Conservation (phyloP, 2,797 vertebrate species). For the Gymnothorax javanicus region DNA sequence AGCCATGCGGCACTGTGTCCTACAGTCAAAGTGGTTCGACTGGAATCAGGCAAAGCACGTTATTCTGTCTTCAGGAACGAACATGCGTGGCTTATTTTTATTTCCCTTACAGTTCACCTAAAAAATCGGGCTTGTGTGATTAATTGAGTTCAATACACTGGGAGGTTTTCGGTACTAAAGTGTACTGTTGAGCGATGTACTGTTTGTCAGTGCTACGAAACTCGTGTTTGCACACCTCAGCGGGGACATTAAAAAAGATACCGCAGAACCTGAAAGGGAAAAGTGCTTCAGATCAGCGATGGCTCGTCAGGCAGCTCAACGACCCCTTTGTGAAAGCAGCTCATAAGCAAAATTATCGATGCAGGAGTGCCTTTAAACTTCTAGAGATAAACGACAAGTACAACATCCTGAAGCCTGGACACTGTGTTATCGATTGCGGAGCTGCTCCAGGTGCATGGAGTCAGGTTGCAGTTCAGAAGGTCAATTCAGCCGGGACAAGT, state of each 20-base stretch:
- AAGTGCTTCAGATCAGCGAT: slow-evolving; percentile 74
- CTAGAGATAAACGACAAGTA: slow-evolving; percentile 84
- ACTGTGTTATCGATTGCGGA: slow-evolving; percentile 87
- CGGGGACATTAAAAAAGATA: slow-evolving; percentile 55
- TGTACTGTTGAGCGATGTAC: slow-evolving; percentile 6
- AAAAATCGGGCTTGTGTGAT: not conserved
- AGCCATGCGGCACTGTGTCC: slow-evolving; percentile 44
- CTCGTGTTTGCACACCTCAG: slow-evolving; percentile 66
- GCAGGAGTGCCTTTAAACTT: slow-evolving; percentile 93
- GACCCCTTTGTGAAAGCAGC: slow-evolving; percentile 90
- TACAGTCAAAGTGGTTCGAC: slow-evolving; percentile 54
- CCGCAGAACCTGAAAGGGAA: slow-evolving; percentile 61
- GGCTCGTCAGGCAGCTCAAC: slow-evolving; percentile 80
- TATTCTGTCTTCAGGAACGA: not conserved
- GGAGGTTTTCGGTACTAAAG: not conserved
- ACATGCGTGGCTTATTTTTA: not conserved
- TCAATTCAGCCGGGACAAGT: slow-evolving; percentile 85
- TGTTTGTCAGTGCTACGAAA: slow-evolving; percentile 28
- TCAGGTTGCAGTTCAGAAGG: slow-evolving; percentile 85
- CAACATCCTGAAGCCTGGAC: slow-evolving; percentile 77
- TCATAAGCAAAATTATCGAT: slow-evolving; percentile 79
- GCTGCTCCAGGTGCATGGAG: slow-evolving; percentile 95
- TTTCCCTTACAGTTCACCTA: no score
- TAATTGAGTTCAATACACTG: not conserved
- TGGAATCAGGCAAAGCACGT: slow-evolving; percentile 43